phyloP scores from a whole-genome alignment of 2,888 invertebrate species.

The Halictus quadricinctus region DNA sequence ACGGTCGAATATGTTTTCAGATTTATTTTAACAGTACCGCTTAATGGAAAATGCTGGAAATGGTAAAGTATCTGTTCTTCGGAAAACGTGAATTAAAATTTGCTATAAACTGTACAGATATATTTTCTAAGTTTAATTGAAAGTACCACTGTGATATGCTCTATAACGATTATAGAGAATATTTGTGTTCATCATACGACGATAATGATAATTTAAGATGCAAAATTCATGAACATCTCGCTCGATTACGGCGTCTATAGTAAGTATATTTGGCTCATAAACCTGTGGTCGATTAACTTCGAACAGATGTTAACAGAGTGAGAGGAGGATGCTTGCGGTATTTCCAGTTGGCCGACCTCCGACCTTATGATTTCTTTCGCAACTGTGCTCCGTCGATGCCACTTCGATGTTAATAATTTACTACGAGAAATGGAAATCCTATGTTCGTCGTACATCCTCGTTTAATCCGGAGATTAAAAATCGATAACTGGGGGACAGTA shows the following conservation, averaged over 20 bases:
- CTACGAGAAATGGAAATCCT: neutral
- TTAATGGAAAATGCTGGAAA: neutral
- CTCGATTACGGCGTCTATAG: neutral
- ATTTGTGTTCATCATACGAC: neutral
- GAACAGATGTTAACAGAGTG: neutral
- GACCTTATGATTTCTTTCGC: constrained; percentile 7
- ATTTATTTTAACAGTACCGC: neutral
- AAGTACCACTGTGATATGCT: neutral
- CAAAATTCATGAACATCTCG: neutral
- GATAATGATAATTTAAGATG: neutral
- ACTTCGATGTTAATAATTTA: neutral
- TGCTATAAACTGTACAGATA: neutral
- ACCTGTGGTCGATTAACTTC: neutral
- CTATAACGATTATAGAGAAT: neutral
- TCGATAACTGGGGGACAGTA: neutral
- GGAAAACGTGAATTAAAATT: neutral
- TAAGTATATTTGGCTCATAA: neutral
- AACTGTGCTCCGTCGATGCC: neutral
- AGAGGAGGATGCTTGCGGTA: neutral
- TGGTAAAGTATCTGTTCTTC: neutral
- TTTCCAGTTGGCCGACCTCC: neutral
- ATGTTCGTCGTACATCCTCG: neutral
- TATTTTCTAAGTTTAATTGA: neutral
- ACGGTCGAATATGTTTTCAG: neutral
- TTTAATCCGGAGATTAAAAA: neutral